Evolutionary conservation across 2,888 invertebrate genomes (phyloP), one percentile per base, ranked within the genome.

Genomic region (Pocota personata): DNA sequence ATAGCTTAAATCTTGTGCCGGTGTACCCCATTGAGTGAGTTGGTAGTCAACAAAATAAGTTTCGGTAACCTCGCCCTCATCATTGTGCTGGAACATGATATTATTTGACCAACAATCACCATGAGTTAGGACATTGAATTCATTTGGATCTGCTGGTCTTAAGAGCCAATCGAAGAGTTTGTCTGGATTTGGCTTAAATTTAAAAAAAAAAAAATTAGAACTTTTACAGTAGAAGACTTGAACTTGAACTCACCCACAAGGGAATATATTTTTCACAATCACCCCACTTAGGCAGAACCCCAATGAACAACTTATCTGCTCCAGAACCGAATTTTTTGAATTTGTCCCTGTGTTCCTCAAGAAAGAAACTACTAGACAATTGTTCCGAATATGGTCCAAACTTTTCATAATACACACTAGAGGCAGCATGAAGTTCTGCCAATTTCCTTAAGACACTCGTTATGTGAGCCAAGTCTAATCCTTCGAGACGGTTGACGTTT

Each of bases 351-450:
- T 46, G 14, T 7, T 62, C 16, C 8, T 62, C 62, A 8, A 10
- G 2, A 62, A 43, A 43, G 24, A 62, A 8, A 62, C 43, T 30
- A 16, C 8, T 46, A 3, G 5, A 7, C 19, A 48, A 12, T 0
- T 30, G 1, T 3, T 82, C 60, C 7, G 80, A 37, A 50, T 40
- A 82, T 12, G 66, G 43, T 14, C 87, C 69, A 6, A 73, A 84
- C 37, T 72, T 90, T 0, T 89, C 87, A 46, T 92, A 92, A 72
- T 90, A 88, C 0, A 91, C 91, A 0, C 92, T 89, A 2, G 92
- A 91, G 0, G 92, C 89, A 0, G 92, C 91, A 78, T 93, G 93
- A 43, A 93, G 92, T 73, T 89, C 89, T 1, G 93, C 93, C 73
- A 93, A 71, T 0, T 90, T 87, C 6, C 87, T 86, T 1, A 93